phyloP scores from a whole-genome alignment of 2,113 vertebrate species.

The Oxyura jamaicensis region DNA sequence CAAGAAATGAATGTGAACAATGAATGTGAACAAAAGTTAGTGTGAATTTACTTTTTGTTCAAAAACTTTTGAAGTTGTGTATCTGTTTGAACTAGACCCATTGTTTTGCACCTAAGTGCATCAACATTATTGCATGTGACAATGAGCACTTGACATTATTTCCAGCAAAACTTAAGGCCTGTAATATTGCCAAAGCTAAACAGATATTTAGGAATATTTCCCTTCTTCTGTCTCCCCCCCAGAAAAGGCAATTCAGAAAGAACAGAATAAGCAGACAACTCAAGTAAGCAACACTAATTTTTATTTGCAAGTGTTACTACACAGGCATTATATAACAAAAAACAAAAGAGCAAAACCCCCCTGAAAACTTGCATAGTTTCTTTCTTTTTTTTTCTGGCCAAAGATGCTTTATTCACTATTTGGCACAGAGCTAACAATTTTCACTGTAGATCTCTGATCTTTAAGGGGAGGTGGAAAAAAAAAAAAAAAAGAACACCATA shows the following conservation, averaged over 20 bases:
- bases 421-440: not conserved
- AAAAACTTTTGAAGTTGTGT: not conserved
- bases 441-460: not conserved
- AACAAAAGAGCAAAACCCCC: not conserved
- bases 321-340: not conserved
- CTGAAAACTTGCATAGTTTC: constrained; percentile 45
- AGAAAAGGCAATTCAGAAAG: not conserved
- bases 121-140: not conserved
- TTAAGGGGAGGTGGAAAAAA: not conserved
- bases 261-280: not conserved
- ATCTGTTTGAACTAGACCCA: not conserved
- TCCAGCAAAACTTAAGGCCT: not conserved
- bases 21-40: not conserved
- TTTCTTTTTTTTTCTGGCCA: not conserved
- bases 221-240: not conserved
- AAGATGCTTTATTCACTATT: not conserved
- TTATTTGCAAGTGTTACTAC: constrained; percentile 71
- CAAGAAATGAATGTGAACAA: not conserved
- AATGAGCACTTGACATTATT: not conserved
- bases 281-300: constrained; percentile 18
- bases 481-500: not conserved
- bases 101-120: not conserved
- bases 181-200: not conserved
- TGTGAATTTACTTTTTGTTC: not conserved
- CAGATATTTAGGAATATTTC: not conserved